A percentile compares a stretch with the other conserved stretches of the same genome.
phyloP scores from a whole-genome alignment of 2,113 vertebrate genomes.

The Zosterops borbonicus region DNA sequence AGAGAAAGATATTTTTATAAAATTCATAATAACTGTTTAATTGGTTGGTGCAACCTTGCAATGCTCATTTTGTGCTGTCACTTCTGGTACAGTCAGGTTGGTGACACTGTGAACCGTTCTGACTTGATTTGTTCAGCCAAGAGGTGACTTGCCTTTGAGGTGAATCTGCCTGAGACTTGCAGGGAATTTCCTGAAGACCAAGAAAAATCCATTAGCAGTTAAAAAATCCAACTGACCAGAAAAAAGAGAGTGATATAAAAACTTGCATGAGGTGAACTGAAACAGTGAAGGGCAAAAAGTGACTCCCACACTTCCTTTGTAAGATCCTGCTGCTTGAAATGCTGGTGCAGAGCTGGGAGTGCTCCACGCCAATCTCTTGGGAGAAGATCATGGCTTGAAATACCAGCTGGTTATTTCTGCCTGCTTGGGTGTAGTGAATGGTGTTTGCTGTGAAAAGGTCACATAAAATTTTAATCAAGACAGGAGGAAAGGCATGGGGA shows the following conservation, averaged over 20 bases:
- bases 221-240: background rate
- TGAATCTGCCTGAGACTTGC: background rate
- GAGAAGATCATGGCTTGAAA: background rate
- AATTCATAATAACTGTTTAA: background rate
- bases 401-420: background rate
- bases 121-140: background rate
- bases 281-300: background rate
- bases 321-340: background rate
- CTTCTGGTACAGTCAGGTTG: background rate
- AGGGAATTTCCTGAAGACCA: background rate
- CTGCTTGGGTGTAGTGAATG: background rate
- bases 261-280: background rate
- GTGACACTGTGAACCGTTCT: background rate
- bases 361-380: accelerated
- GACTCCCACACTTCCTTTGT: accelerated
- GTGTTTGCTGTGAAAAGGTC: background rate
- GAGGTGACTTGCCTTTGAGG: background rate
- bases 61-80: background rate
- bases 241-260: background rate
- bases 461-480: background rate
- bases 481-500: background rate
- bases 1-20: background rate
- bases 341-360: background rate
- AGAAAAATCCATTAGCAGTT: background rate
- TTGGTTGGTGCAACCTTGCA: background rate